Base-by-base conservation (phyloP, 2,888 invertebrate genomes). In the Trilocha varians region DNA sequence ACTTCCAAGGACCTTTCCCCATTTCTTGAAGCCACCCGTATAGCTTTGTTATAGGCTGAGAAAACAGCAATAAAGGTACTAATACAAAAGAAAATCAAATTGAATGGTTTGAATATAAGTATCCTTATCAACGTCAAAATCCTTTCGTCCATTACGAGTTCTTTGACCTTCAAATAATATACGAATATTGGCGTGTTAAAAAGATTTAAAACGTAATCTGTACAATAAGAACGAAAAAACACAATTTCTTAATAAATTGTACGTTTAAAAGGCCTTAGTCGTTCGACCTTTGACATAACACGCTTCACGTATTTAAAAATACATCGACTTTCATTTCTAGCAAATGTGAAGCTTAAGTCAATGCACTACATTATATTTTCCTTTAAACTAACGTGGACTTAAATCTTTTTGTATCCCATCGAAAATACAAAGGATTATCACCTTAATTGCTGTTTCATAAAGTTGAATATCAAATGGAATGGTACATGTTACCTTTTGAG, bases 231-330 rank as follows among this genome's bases (percentile, higher is more conserved):
- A 25, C 8, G 11, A 25, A 25, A 25, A 25, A 25, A 3, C 25
- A 25, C 5, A 25, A 3, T 25, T 25, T 25, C 25, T 25, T 25
- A 25, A 25, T 25, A 25, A 25, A 25, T 25, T 2, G 25, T 11
- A 11, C 25, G 25, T 25, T 25, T 25, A 25, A 25, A 25, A 25
- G 25, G 25, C 25, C 3, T 58, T 52, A 61, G 54, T 49, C 47
- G 51, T 53, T 48, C 62, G 71, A 77, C 75, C 78, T 75, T 71
- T 76, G 75, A 62, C 75, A 68, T 75, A 58, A 70, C 77, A 77
- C 77, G 77, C 63, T 51, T 38, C 43, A 49, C 33, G 48, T 48
- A 4, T 25, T 25, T 25, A 25, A 25, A 25, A 42, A 38, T 17
- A 43, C 33, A 49, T 42, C 53, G 38, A 42, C 53, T 37, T 43